These are phyloP conservation scores for Drosophila rubida DNA, from an alignment of 2,888 invertebrate species.

Conservation along the genomic window DNA sequence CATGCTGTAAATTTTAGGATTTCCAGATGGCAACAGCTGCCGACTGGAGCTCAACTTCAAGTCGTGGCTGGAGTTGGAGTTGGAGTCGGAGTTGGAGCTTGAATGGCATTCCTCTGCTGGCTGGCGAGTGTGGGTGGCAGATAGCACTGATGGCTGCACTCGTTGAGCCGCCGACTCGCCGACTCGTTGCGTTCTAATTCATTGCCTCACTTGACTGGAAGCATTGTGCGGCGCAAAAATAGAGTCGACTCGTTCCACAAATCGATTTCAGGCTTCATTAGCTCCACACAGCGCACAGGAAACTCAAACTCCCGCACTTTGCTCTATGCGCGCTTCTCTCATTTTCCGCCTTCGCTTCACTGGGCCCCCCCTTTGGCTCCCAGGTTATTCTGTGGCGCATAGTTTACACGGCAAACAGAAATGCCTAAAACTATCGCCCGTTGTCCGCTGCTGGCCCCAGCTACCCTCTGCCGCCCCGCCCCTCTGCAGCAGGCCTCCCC, in stretches of 20 bases:
- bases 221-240: not conserved
- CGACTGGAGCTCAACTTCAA: not conserved
- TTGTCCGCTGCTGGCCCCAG: constrained; percentile 8
- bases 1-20: constrained; percentile 75
- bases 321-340: constrained; percentile 52
- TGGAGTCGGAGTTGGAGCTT: constrained; percentile 1
- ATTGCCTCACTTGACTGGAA: constrained; percentile 44
- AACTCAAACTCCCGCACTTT: constrained; percentile 78
- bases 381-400: constrained; percentile 39
- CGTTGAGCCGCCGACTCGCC: not conserved
- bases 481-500: not conserved
- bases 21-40: constrained; percentile 72
- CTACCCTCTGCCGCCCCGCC: not conserved
- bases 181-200: constrained; percentile 54
- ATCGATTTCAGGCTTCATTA: constrained; percentile 83
- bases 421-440: constrained; percentile 63
- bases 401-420: constrained; percentile 61
- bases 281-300: constrained; percentile 68
- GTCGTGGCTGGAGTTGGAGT: not conserved
- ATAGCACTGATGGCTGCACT: constrained; percentile 5
- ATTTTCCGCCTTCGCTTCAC: constrained; percentile 42
- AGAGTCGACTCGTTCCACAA: constrained; percentile 46
- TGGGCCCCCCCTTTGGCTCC: not conserved
- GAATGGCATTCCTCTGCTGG: constrained; percentile 15
- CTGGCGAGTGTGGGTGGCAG: constrained; percentile 30